A percentile compares a stretch with the other conserved stretches of the same genome.
Conservation (phyloP, 1,140 invertebrate species). For the Magallana angulata region DNA sequence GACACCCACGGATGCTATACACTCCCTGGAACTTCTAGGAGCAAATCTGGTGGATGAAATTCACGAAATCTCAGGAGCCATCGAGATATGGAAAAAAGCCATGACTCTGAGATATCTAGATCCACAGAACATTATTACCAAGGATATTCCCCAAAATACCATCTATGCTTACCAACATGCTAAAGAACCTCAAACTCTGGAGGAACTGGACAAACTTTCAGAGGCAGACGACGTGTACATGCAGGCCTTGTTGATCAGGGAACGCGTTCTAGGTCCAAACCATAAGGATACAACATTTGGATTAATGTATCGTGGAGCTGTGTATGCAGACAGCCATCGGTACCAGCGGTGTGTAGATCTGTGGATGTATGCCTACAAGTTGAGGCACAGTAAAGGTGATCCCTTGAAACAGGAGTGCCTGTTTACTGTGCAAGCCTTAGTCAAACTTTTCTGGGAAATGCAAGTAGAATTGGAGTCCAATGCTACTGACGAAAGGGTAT, state of each 20-base stretch:
- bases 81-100: constrained; percentile 93
- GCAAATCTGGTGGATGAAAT: constrained; percentile 97
- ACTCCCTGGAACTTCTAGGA: constrained; percentile 93
- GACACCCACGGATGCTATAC: constrained; percentile 87
- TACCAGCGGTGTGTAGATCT: constrained; percentile 93
- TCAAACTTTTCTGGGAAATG: constrained; percentile 94
- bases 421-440: constrained; percentile 93
- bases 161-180: constrained; percentile 89
- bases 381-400: constrained; percentile 86
- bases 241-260: constrained; percentile 94
- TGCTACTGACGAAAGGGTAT: constrained; percentile 83
- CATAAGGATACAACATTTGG: constrained; percentile 98
- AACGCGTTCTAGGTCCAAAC: constrained; percentile 93
- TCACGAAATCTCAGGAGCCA: constrained; percentile 92
- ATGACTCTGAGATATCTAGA: constrained; percentile 86
- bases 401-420: constrained; percentile 93
- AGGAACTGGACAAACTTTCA: constrained; percentile 91
- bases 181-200: constrained; percentile 87
- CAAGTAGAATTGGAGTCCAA: constrained; percentile 69
- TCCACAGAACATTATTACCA: constrained; percentile 85
- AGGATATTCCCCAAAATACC: constrained; percentile 51
- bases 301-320: constrained; percentile 93
- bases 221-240: constrained; percentile 97
- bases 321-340: constrained; percentile 93
- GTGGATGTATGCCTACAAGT: constrained; percentile 93